Base-by-base conservation (phyloP, 1,140 invertebrate species). In the Acromyrmex echinatior region DNA sequence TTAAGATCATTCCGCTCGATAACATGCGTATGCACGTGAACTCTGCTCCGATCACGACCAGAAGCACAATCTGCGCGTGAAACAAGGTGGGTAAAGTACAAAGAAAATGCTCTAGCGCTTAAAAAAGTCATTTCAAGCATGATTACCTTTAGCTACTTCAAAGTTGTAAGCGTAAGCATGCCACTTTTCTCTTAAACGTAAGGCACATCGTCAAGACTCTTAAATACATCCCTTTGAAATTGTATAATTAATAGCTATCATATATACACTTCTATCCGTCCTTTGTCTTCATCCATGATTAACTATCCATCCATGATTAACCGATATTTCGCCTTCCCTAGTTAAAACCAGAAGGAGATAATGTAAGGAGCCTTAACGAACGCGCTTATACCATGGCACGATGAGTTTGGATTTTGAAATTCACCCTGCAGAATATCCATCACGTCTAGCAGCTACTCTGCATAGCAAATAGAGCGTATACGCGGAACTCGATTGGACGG, bases 391-490 rank as follows among this genome's bases (percentile, higher is more conserved):
- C 60, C 49, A 58, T 9, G 58, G 25, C 16, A 14, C 9, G 25
- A 45, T 39, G 9, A 58, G 31, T 68, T 45, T 25, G 74, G 35
- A 87, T 87, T 88, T 85, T 65, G 65, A 86, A 82, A 91, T 86
- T 60, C 66, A 85, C 53, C 73, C 18, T 66, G 63, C 62, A 80
- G 80, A 56, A 80, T 89, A 91, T 87, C 87, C 85, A 89, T 91
- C 90, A 85, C 73, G 82, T 80, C 45, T 84, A 70, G 53, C 51
- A 81, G 35, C 58, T 76, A 85, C 70, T 87, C 79, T 86, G 86
- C 87, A 90, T 87, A 82, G 87, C 62, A 89, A 91, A 92, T 88
- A 89, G 84, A 87, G 84, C 81, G 76, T 14, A 90, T 88, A 66
- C 31, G 31, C 49, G 53, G 14, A 76, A 51, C 63, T 31, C 70